Base-by-base conservation (phyloP, 2,113 vertebrate species). In the Perca fluviatilis region DNA sequence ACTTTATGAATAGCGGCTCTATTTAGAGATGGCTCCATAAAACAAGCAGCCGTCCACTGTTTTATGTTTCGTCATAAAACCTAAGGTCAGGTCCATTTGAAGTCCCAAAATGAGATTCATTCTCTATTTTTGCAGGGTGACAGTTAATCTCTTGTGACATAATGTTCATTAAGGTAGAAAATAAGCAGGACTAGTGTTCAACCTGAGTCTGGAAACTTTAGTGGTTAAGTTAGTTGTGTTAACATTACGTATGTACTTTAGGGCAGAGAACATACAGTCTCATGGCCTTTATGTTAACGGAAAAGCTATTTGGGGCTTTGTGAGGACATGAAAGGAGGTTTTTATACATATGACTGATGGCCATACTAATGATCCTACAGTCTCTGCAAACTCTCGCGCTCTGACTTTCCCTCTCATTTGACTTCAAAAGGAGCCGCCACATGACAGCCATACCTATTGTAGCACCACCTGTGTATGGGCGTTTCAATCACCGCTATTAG, bases 21-120 rank as follows among this genome's bases (percentile, higher is more conserved):
- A 91, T 92, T 89, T 88, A 85, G 84, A 86, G 86, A 86, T 73
- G 81, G 71, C 81, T 86, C 86, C 88, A 91, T 87, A 83, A 91
- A 89, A 69, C 86, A 76, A 64, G 84, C 84, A 68, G 86, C 74
- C 79, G 1, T 74, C 90, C 70, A 5, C 63, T 69, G 70, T 77
- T 91, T 93, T 88, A 89, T 85, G 84, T 47, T 63, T 61, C 23
- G 1, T 76, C 62, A 16, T 91, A 88, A 91, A 92, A 82, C 56
- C 58, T 78, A 70, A 88, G 76, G 89, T 86, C 82, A 64, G 69
- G 5, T 77, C 50, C 54, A n/a, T 82, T 86, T 79, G 78, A 83
- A 78, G 74, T 81, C 77, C 12, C 51, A 27, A 70, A 88, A 80
- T 21, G 19, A 63, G 77, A 79, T 62, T 73, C 76, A 58, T 73